phyloP scores from a whole-genome alignment of 2,888 invertebrate species.

The Pseudococcus viburni region DNA sequence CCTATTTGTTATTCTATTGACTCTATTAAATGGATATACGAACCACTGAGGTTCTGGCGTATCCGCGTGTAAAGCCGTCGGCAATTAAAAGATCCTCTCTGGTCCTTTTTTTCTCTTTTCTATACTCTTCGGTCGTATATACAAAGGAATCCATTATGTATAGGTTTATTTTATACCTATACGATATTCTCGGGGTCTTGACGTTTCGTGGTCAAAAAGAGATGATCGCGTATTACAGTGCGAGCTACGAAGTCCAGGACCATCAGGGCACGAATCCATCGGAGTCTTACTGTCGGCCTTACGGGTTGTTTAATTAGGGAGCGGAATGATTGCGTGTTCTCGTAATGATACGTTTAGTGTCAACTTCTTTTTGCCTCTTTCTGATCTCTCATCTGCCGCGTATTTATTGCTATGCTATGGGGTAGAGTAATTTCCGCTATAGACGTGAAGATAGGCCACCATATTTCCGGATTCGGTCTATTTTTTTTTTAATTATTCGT shows the following conservation, averaged over 20 bases:
- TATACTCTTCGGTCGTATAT: neutral
- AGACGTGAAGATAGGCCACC: neutral
- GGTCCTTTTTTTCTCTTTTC: conserved; percentile 26
- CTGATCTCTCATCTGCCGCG: conserved; percentile 11
- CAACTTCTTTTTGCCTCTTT: conserved; percentile 11
- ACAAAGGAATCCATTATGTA: conserved; percentile 57
- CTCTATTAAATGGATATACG: neutral
- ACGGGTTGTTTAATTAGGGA: conserved; percentile 64
- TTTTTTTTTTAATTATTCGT: neutral
- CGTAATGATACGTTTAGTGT: conserved; percentile 64
- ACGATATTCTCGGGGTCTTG: conserved; percentile 35
- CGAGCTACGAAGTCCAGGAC: conserved; percentile 12
- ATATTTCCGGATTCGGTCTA: conserved; percentile 17
- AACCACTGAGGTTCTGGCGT: conserved; percentile 36
- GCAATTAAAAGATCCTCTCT: conserved; percentile 61
- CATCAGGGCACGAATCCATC: neutral
- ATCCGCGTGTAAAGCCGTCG: conserved; percentile 58
- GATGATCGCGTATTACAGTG: conserved; percentile 14
- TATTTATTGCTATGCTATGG: neutral
- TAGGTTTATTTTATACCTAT: conserved; percentile 34
- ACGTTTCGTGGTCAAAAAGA: conserved; percentile 63
- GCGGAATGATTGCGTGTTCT: conserved; percentile 64
- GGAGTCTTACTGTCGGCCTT: conserved; percentile 62
- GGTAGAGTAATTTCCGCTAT: neutral
- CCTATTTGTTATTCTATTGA: neutral